phyloP scores from a whole-genome alignment of 2,888 invertebrate genomes.

The Protophormia terraenovae region DNA sequence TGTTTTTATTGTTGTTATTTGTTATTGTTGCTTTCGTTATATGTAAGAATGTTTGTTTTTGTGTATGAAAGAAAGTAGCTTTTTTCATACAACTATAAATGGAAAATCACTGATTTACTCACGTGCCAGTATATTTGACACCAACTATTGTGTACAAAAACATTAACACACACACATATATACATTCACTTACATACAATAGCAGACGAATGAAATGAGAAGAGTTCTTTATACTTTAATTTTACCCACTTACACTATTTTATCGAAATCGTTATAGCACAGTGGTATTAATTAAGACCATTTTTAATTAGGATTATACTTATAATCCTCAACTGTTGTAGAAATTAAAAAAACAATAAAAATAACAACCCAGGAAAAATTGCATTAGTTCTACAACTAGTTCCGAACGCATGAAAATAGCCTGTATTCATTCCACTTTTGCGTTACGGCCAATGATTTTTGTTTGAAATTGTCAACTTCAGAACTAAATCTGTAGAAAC shows the following conservation, averaged over 20 bases:
- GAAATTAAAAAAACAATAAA: too few species aligned
- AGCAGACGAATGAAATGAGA: background rate
- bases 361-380: too few species aligned
- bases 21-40: background rate
- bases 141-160: conserved; percentile 9
- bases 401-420: too few species aligned
- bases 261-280: background rate
- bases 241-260: background rate
- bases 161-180: background rate
- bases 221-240: too few species aligned
- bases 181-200: background rate
- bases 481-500: too few species aligned
- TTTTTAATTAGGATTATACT: too few species aligned
- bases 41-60: background rate
- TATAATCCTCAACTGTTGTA: too few species aligned
- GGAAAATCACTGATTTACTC: conserved; percentile 49
- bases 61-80: conserved; percentile 2
- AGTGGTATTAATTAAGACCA: too few species aligned
- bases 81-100: conserved; percentile 8
- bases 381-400: too few species aligned
- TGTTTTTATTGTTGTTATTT: background rate
- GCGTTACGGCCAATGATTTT: too few species aligned
- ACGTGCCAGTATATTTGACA: conserved; percentile 30
- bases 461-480: too few species aligned
- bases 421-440: too few species aligned